A percentile compares a stretch with the other conserved stretches of the same genome.
Conservation (phyloP, 2,888 invertebrate species). For the Coecobrya sp. region DNA sequence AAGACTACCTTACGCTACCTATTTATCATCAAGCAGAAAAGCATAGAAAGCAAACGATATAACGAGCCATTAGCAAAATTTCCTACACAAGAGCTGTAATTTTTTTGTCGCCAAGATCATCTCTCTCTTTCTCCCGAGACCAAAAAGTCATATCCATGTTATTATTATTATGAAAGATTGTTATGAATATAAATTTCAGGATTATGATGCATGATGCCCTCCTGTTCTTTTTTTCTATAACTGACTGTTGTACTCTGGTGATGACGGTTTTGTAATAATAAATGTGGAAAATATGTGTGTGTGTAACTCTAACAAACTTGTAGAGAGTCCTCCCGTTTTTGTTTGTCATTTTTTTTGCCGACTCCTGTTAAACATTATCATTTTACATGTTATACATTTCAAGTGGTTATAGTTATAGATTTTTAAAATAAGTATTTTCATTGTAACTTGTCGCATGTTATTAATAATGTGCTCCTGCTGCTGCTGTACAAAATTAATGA, state of each 20-base stretch:
- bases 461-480: constrained; percentile 69
- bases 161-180: constrained; percentile 6
- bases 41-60: constrained; percentile 7
- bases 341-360: constrained; percentile 8
- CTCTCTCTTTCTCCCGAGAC: neutral
- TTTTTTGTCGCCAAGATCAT: constrained; percentile 3
- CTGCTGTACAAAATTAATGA: constrained; percentile 76
- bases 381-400: too few species aligned
- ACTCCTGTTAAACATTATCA: too few species aligned
- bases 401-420: too few species aligned
- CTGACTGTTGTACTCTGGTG: too few species aligned
- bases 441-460: constrained; percentile 42
- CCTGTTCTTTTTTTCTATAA: neutral
- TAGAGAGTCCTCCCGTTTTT: neutral
- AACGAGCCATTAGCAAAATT: constrained; percentile 79
- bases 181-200: neutral
- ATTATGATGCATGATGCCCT: constrained; percentile 36
- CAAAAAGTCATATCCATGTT: neutral
- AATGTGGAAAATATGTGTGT: constrained; percentile 2
- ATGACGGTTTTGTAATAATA: neutral
- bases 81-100: constrained; percentile 1
- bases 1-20: constrained; percentile 34
- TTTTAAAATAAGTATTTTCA: neutral
- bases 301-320: neutral
- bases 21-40: constrained; percentile 5